Percentiles rank a stretch among this genome's conserved stretches.
Evolutionary conservation across 2,888 invertebrate species (phyloP).

Genomic region (Ryuthela nishihirai): DNA sequence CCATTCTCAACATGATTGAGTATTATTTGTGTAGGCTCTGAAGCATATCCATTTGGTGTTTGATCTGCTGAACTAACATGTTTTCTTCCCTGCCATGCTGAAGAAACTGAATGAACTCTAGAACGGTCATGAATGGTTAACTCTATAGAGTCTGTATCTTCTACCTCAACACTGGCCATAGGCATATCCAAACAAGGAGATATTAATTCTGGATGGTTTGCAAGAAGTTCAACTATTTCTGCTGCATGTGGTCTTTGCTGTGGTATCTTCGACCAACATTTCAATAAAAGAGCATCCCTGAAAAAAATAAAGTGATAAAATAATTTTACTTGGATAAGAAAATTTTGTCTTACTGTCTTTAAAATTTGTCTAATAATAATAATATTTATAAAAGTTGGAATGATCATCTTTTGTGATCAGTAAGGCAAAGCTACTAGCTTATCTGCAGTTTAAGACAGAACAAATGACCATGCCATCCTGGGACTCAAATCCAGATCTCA

Average conservation of each 20-base stretch:
- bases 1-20: too few relatives aligned
- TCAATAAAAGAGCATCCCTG: slow-evolving; percentile 64
- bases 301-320: too few relatives aligned
- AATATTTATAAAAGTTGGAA: too few relatives aligned
- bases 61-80: slow-evolving; percentile 11
- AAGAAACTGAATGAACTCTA: slow-evolving; percentile 33
- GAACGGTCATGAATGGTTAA: slow-evolving; percentile 8
- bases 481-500: too few relatives aligned
- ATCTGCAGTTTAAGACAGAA: too few relatives aligned
- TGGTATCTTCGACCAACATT: slow-evolving; percentile 72
- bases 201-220: slow-evolving; percentile 70
- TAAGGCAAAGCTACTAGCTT: too few relatives aligned
- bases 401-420: too few relatives aligned
- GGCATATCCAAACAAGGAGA: slow-evolving; percentile 66
- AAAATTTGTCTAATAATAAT: too few relatives aligned
- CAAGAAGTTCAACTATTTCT: slow-evolving; percentile 75
- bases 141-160: slow-evolving; percentile 20
- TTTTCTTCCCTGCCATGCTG: slow-evolving; percentile 20
- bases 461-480: too few relatives aligned
- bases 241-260: slow-evolving; percentile 69
- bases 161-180: slow-evolving; percentile 27
- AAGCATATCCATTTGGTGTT: slow-evolving; percentile 3
- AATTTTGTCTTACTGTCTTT: too few relatives aligned
- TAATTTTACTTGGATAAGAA: too few relatives aligned
- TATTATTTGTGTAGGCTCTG: too few relatives aligned